Base-by-base conservation (phyloP, 2,888 invertebrate species). In the Odontomyia ornata region DNA sequence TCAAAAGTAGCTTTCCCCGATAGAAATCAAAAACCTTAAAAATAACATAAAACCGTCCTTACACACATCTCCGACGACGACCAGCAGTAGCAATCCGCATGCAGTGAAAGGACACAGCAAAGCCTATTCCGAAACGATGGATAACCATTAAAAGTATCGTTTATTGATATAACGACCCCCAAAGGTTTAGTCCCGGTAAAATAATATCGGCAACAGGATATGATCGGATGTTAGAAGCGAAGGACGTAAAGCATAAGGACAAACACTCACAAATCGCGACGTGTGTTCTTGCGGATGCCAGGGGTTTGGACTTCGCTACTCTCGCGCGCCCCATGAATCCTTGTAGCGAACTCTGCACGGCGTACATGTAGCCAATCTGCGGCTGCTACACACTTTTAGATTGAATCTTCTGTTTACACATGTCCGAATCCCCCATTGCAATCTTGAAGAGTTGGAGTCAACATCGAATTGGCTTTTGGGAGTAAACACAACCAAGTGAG, bases 391-490 rank as follows among this genome's bases (percentile, higher is more conserved):
- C 69, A 57, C 67, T 30, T 65, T 75, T 77, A 75, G 77, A 77
- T 77, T 77, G 77, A 77, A 77, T 77, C 73, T 77, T 65, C 60
- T 77, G 77, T 77, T 77, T 77, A 77, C 77, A 77, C 67, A 77
- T 77, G 77, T 77, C 77, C 77, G 75, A 73, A 77, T 77, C 57
- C 77, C 75, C 77, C 56, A 75, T 69, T 65, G 73, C 36, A 72
- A 60, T 76, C 47, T 76, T 69, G 23, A 57, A 28, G 60, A 43
- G 67, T 11, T 25, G 60, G 43, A 60, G 47, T 46, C 25, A 13
- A 75, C 13, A 28, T 67, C 67, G 57, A 76, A 76, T 60, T 76
- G 57, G 56, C 76, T 60, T 76, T 69, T 57, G 57, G 69, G 69
- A 75, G 69, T 76, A 69, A 76, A 76, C 65, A 76, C 30, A n/a